phyloP scores from a whole-genome alignment of 2,888 invertebrate species.

The Athripsodes cinereus region DNA sequence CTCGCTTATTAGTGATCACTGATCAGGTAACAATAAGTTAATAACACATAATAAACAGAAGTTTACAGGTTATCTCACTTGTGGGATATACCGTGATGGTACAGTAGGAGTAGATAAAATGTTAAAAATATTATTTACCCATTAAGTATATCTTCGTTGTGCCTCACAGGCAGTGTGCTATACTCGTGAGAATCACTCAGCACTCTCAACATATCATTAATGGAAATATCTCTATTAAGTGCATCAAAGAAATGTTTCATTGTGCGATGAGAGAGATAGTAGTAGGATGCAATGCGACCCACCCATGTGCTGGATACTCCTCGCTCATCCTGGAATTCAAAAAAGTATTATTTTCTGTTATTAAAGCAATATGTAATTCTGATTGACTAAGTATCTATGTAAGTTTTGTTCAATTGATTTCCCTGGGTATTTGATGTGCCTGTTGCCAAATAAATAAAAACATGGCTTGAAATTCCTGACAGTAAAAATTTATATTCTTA shows the following conservation, averaged over 20 bases:
- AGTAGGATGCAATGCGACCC: conserved; percentile 93
- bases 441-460: no score
- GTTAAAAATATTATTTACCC: conserved; percentile 52
- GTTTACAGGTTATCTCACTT: no score
- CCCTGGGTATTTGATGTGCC: no score
- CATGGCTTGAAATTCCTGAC: no score
- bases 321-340: conserved; percentile 49
- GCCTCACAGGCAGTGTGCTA: conserved; percentile 90
- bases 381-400: no score
- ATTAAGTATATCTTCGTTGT: conserved; percentile 94
- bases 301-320: conserved; percentile 63
- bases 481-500: no score
- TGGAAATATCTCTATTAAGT: conserved; percentile 56
- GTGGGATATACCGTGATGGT: not conserved
- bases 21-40: no score
- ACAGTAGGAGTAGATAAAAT: not conserved
- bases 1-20: no score
- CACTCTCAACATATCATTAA: conserved; percentile 69
- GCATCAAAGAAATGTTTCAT: conserved; percentile 74
- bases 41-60: no score
- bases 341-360: no score
- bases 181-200: conserved; percentile 86
- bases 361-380: no score
- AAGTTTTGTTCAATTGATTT: no score
- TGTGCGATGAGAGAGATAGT: conserved; percentile 91